phyloP scores from a whole-genome alignment of 2,113 vertebrate species.

The Carassius auratus region DNA sequence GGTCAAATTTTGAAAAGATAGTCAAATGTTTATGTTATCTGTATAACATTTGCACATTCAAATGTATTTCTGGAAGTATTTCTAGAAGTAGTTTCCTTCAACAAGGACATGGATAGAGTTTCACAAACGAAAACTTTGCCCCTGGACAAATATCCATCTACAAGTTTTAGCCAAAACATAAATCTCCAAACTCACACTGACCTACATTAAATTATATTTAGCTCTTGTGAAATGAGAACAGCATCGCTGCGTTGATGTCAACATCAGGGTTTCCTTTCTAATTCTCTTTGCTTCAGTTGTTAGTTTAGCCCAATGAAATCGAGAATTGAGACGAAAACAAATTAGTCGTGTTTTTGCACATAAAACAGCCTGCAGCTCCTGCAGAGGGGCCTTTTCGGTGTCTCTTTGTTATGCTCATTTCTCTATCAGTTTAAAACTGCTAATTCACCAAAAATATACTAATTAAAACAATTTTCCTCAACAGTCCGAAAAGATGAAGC shows the following conservation, averaged over 20 bases:
- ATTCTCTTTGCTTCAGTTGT: constrained; percentile 21
- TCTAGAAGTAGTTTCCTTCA: neutral
- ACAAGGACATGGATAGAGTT: neutral
- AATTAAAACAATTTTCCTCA: constrained; percentile 17
- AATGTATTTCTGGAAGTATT: neutral
- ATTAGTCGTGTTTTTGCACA: neutral
- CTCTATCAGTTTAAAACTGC: neutral
- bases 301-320: constrained; percentile 25
- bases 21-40: neutral
- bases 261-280: constrained; percentile 27
- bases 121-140: neutral
- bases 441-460: constrained; percentile 11
- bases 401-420: constrained; percentile 15
- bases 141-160: neutral
- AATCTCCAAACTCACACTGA: neutral
- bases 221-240: constrained; percentile 16
- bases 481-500: neutral
- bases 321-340: constrained; percentile 31
- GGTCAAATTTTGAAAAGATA: neutral
- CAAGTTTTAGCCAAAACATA: constrained; percentile 8
- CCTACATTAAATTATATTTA: constrained; percentile 37
- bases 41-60: neutral
- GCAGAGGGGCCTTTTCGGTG: neutral
- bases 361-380: neutral
- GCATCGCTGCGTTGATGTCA: neutral